Base-by-base conservation (phyloP, 1,140 invertebrate species). In the Sipha flava region DNA sequence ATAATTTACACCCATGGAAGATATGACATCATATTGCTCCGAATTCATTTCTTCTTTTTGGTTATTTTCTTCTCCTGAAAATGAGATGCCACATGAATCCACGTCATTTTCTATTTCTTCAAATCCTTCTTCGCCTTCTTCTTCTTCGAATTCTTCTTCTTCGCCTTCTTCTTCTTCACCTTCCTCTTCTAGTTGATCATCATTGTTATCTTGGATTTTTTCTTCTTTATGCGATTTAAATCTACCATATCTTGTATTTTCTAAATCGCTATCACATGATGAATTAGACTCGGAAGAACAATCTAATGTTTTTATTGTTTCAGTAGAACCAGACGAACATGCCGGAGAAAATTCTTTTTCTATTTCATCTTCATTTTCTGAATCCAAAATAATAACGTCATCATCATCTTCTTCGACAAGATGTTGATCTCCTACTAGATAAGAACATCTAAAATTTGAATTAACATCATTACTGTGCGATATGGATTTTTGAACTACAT, bases 181-280 rank as follows among this genome's bases (percentile, higher is more conserved):
- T 37, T 18, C 37, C 18, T 34, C 16, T 14, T 64, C 29, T 9
- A 14, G 3, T 34, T 49, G 23, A 10, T 52, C 68, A 1, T 43
- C 43, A 31, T 26, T 1, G 34, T 23, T 49, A 12, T 49, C 16
- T 5, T 73, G 29, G 37, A 0, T 12, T 34, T 3, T 14, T 34
- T 49, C 10, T 3, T 52, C 0, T 2, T 26, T n/a, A 31, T 57
- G 31, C 23, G 72, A 77, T 77, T 77, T 77, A 77, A 77, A 59
- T 59, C 73, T 57, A 59, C 73, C 73, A 59, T 77, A 77, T 18
- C 34, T 77, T 23, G 73, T 77, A 1, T 40, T 43, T 26, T 77
- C 73, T 59, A 77, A 59, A 12, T 77, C 73, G 43, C 73, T 77
- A 0, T 59, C 73, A 29, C 40, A 31, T 12, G 26, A 45, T 31